phyloP scores from a whole-genome alignment of 2,113 vertebrate species.

The Mus pahari region DNA sequence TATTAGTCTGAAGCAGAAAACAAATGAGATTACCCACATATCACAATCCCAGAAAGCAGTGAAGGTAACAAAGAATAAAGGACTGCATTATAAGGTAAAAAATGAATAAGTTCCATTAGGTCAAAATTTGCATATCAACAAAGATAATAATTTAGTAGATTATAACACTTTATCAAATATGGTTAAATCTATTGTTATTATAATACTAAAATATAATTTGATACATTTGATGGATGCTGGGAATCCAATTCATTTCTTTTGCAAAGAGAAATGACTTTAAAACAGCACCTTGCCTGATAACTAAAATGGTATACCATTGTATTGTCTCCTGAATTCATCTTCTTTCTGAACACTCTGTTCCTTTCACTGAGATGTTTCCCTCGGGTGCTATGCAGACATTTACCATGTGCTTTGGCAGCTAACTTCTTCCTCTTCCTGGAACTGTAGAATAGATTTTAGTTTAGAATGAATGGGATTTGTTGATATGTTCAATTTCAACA shows the following conservation, averaged over 20 bases:
- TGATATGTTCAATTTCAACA: neutral
- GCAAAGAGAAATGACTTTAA: neutral
- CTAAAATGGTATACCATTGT: neutral
- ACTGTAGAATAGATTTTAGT: neutral
- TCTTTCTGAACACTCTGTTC: neutral
- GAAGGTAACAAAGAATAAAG: neutral
- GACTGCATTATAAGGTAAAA: neutral
- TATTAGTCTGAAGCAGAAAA: neutral
- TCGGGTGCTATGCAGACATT: too few species aligned
- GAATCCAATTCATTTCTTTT: neutral
- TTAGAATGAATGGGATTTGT: neutral
- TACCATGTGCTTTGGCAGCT: neutral
- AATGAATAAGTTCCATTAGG: neutral
- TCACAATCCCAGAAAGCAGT: neutral
- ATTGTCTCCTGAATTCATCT: neutral
- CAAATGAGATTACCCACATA: neutral
- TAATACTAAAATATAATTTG: neutral
- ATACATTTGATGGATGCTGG: neutral
- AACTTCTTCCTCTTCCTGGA: neutral
- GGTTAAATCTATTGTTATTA: neutral
- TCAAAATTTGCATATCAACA: neutral
- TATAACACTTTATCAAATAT: conserved; percentile 1
- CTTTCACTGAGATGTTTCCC: neutral
- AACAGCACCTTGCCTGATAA: neutral
- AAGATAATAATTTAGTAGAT: neutral